Conservation (phyloP, 2,888 invertebrate genomes). For the Rhorus exstirpatorius region DNA sequence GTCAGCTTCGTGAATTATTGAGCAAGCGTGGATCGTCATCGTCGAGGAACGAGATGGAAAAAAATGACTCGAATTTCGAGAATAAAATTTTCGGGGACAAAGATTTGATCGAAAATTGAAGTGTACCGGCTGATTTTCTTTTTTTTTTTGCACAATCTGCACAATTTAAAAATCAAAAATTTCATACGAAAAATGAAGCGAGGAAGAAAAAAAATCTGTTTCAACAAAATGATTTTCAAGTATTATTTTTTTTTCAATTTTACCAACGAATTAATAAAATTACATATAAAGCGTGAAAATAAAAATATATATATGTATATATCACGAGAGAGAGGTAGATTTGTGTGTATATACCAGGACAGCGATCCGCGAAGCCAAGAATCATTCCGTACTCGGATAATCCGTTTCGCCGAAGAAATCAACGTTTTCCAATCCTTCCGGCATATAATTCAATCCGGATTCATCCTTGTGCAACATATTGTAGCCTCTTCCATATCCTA, state of each 20-base stretch:
- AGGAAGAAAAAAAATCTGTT: too few species aligned
- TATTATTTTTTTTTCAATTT: too few species aligned
- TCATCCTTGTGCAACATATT: constrained; percentile 87
- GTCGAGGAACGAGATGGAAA: not conserved
- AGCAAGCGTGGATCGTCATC: constrained; percentile 51
- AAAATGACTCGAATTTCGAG: not conserved
- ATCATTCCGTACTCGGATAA: constrained; percentile 32
- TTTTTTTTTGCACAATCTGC: too few species aligned
- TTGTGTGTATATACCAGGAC: constrained; percentile 41
- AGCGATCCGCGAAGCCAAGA: constrained; percentile 29
- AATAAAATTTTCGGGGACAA: not conserved
- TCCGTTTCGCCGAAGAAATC: constrained; percentile 87
- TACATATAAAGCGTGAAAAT: not conserved
- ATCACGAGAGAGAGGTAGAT: constrained; percentile 23
- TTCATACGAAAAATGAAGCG: too few species aligned
- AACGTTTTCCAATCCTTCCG: constrained; percentile 89
- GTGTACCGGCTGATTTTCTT: too few species aligned
- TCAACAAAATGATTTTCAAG: too few species aligned
- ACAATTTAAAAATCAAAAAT: too few species aligned
- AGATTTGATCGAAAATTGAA: too few species aligned
- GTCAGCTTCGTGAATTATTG: constrained; percentile 65
- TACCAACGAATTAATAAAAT: not conserved
- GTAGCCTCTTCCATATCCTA: constrained; percentile 90
- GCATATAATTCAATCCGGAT: constrained; percentile 89
- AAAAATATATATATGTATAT: too few species aligned